Evolutionary conservation across 2,888 invertebrate species (phyloP), one percentile per base, ranked within the genome.

Genomic region (Hylaea fasciaria): DNA sequence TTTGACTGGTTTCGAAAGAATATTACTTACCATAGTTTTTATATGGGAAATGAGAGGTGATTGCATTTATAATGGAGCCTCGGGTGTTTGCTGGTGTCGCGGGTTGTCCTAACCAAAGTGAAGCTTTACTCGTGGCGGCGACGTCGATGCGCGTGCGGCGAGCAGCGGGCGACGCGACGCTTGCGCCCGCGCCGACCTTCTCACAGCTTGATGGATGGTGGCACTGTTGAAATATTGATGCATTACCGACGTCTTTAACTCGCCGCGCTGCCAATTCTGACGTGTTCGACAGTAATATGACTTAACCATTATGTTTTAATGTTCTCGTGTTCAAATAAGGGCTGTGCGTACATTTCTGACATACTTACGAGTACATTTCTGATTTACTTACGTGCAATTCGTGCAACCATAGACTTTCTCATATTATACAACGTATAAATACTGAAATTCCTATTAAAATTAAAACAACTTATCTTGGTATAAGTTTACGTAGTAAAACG

Each of bases 181-280:
- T 66, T 62, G 59, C 67, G 65, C 64, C 74, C 61, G 59, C 68
- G 66, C 65, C 74, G 73, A 74, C 74, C 73, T 79, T 74, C 74
- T 72, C 74, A 52, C 56, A 51, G 47, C 22, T 66, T 81, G 82
- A 83, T 79, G 75, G 72, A 81, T 78, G 71, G 70, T 65, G 39
- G 61, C 65, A 63, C 54, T 72, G 70, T 67, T 70, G 71, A 78
- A 69, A 73, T 72, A 72, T 72, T 76, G 74, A 78, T 74, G 76
- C 64, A 71, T 71, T 68, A 70, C 62, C 66, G 70, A 71, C 65
- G 64, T 58, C 41, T 60, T 60, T 40, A 65, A 58, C 62, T 62
- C 54, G 54, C 64, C 59, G 61, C 59, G 35, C 66, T 60, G 70
- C 66, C 56, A 64, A 67, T 65, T 62, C 66, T 69, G 70, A 70